Evolutionary conservation across 2,888 invertebrate species (phyloP).

Genomic region (Orchesellides sinensis): DNA sequence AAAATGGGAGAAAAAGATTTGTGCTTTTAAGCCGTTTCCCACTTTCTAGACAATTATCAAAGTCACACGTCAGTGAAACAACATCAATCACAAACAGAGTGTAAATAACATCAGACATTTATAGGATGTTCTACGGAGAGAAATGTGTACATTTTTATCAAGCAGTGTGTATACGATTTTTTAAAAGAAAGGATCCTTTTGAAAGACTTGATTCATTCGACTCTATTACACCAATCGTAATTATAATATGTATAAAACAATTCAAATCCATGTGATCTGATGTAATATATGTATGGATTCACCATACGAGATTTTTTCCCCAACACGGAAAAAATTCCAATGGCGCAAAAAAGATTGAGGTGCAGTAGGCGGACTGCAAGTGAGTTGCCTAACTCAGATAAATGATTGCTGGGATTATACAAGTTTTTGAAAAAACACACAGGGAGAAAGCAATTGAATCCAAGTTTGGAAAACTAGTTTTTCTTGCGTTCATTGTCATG

Average conservation of each 20-base stretch:
- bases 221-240: not conserved
- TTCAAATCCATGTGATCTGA: too few species aligned
- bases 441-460: not conserved
- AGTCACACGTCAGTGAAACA: not conserved
- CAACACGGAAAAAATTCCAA: not conserved
- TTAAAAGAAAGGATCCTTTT: not conserved
- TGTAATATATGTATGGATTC: too few species aligned
- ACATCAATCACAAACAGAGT: conserved; percentile 5
- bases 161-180: not conserved
- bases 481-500: not conserved
- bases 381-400: not conserved
- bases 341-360: not conserved
- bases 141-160: not conserved
- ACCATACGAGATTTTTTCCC: too few species aligned
- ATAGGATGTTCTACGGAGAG: not conserved
- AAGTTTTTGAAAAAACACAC: not conserved
- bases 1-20: not conserved
- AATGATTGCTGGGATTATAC: not conserved
- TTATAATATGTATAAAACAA: too few species aligned
- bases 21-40: not conserved
- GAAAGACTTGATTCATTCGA: not conserved
- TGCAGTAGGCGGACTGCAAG: not conserved
- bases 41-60: not conserved
- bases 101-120: not conserved
- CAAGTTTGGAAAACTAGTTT: too few species aligned